Evolutionary conservation across 2,888 invertebrate genomes (phyloP), one percentile per base, ranked within the genome.

Genomic region (Idaea dimidiata): DNA sequence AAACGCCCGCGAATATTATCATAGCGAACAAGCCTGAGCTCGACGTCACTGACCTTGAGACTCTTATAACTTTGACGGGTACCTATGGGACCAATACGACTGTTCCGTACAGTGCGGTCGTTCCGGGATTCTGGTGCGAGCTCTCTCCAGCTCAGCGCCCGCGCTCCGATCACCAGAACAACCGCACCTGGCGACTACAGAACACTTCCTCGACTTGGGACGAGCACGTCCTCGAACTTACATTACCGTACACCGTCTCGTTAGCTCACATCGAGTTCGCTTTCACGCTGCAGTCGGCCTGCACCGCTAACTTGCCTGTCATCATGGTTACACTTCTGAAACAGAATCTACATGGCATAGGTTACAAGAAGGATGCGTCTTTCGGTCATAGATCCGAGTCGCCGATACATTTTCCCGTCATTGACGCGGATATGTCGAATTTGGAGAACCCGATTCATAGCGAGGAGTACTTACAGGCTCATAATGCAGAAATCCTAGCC

Each of bases 81-180:
- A 97, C 97, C 77, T 97, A 97, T 69, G 94, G 94, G 17, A 87
- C 87, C 33, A 92, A 90, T 67, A 87, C 87, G 8, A 88, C 93
- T 31, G 89, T 93, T 66, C 93, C 93, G 58, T 98, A 97, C 82
- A 95, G 96, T 61, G 97, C 97, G 0, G 97, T 97, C 16, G 97
- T 98, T 3, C 97, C 98, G 0, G 96, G 97, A 4, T 98, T 98
- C 85, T 98, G 98, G 98, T 96, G 96, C 70, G 98, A 98, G 84
- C 94, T 98, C 76, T 97, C 98, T 73, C 98, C 98, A 69, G 97
- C 97, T 6, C 97, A 98, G 81, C 95, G 97, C 64, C 97, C 98
- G 74, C 93, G 98, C 17, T 95, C 97, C 54, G 97, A 98, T 83
- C 97, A 98, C 0, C 97, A 97, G 79, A 96, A 97, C 76, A 97